phyloP scores from a whole-genome alignment of 2,113 vertebrate genomes.

The Synchiropus splendidus region DNA sequence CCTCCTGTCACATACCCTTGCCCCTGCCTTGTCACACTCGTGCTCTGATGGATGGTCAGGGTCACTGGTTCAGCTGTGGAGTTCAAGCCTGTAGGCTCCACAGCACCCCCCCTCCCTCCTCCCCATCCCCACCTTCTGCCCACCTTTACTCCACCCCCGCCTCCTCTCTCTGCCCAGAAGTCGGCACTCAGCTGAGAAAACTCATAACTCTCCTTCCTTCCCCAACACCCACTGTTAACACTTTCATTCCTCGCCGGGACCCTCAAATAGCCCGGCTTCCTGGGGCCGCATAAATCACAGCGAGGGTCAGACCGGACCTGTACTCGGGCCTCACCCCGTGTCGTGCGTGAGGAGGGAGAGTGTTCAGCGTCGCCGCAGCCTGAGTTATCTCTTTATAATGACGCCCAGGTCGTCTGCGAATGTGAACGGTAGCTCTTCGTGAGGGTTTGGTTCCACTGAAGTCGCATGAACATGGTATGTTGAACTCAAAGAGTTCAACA shows the following conservation, averaged over 20 bases:
- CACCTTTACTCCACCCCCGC: conserved; percentile 6
- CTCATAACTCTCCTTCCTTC: conserved; percentile 62
- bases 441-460: no score
- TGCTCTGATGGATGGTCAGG: conserved; percentile 67
- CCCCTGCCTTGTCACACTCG: conserved; percentile 61
- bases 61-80: conserved; percentile 72
- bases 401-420: conserved; percentile 49
- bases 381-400: conserved; percentile 64
- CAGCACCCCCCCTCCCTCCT: conserved; percentile 9
- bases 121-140: neutral
- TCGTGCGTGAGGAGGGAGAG: conserved; percentile 37
- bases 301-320: conserved; percentile 41
- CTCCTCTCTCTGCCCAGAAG: conserved; percentile 41
- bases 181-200: conserved; percentile 63
- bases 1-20: conserved; percentile 52
- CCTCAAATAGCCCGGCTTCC: conserved; percentile 59
- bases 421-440: conserved; percentile 14
- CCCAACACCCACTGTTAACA: conserved; percentile 61
- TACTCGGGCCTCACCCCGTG: conserved; percentile 41
- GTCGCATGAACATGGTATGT: no score
- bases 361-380: conserved; percentile 46
- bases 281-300: conserved; percentile 64
- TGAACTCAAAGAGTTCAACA: no score
- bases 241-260: conserved; percentile 66
- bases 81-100: conserved; percentile 63